Evolutionary conservation across 2,113 vertebrate species (phyloP), one percentile per base, ranked within the genome.

Genomic region (Gallinago media): DNA sequence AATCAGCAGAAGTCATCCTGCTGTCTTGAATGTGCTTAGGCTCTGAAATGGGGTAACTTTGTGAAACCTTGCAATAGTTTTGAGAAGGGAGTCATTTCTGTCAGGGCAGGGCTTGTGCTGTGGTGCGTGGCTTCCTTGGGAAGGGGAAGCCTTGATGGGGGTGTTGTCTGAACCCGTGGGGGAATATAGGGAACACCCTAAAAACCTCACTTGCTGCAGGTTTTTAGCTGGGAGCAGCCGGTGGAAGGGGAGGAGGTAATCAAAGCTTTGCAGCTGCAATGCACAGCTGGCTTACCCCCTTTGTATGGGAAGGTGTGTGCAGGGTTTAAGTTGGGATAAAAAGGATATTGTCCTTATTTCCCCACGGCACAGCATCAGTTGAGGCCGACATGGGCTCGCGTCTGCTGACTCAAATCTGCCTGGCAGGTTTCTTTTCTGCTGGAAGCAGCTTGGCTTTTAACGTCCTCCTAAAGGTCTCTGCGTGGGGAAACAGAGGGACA

Each of bases 371-470:
- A 79, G 55, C 23, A 5, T 44, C 14, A 6, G 56, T 89, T 97
- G 95, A 88, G 78, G 71, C 90, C 90, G 94, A 89, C 88, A 78
- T 38, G 44, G 76, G 21, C 70, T 92, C 5, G 23, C 56, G 75
- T 85, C 52, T 73, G 80, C 87, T 95, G 87, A 89, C 87, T 96
- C 76, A 56, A 85, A 73, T 71, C 66, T 93, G 50, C 92, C 74
- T 90, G 71, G 84, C 74, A 89, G 79, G 68, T 78, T 97, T 76
- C 78, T 89, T 95, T 95, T 89, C 76, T 88, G 76, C 81, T 94
- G 87, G 88, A 94, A 91, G 27, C 93, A 78, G 86, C 85, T 93
- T 56, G 36, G 65, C 84, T 96, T 96, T 91, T 96, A 88, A 91
- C 55, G 77, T 88, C 52, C 74, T 78, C 29, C 25, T 88, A 47